Conservation (phyloP, 2,888 invertebrate genomes). For the Caradrina clavipalpis region DNA sequence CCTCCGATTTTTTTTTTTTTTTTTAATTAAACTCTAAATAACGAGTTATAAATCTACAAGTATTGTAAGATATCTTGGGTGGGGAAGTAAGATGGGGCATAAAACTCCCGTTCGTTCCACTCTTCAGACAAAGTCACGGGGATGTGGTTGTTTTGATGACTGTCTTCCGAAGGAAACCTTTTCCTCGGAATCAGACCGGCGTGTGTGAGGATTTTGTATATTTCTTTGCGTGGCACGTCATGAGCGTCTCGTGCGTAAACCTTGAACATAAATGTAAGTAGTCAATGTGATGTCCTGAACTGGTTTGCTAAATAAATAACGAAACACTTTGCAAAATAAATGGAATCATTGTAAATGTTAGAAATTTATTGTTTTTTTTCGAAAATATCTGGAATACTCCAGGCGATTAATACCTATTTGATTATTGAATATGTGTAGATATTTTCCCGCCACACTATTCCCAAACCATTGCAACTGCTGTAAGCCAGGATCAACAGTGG, state of each 20-base stretch:
- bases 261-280: constrained; percentile 72
- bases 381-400: not conserved
- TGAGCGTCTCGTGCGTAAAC: constrained; percentile 92
- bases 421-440: too few relatives aligned
- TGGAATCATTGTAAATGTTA: not conserved
- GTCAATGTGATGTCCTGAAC: constrained; percentile 7
- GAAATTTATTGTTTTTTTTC: not conserved
- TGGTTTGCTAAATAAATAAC: constrained; percentile 19
- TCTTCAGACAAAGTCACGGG: constrained; percentile 49
- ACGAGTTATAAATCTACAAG: constrained; percentile 63
- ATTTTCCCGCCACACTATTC: too few relatives aligned
- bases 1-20: not conserved
- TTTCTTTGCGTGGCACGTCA: constrained; percentile 91
- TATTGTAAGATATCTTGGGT: constrained; percentile 81
- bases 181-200: constrained; percentile 91
- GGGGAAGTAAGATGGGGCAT: constrained; percentile 67
- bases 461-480: too few relatives aligned
- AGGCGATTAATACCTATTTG: not conserved
- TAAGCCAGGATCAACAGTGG: too few relatives aligned
- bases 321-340: too few relatives aligned
- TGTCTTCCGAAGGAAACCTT: constrained; percentile 19
- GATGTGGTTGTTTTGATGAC: constrained; percentile 48
- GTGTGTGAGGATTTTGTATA: constrained; percentile 92
- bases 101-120: constrained; percentile 62
- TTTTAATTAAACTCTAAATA: constrained; percentile 2